Base-by-base conservation (phyloP, 2,888 invertebrate genomes). In the Calameuta pallipes region DNA sequence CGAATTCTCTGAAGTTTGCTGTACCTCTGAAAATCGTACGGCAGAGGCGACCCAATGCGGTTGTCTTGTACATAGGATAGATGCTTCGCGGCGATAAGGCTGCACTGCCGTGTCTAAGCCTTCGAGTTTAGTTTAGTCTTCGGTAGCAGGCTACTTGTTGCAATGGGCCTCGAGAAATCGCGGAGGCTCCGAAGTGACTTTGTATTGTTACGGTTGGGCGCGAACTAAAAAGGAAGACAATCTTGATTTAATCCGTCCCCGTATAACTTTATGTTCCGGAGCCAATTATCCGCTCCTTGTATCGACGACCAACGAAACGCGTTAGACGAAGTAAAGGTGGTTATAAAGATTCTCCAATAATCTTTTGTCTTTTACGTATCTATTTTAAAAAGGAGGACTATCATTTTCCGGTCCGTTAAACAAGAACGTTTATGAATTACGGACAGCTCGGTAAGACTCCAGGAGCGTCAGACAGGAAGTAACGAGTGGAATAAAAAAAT, bases 211-310 rank as follows among this genome's bases (percentile, higher is more conserved):
- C 56, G 56, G 56, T 56, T 23, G 56, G 23, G 23, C 56, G 23
- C 15, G 56, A 56, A 15, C 56, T 56, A 56, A 56, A 56, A 56
- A 56, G 23, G 23, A 56, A 56, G 56, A 23, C 56, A 56, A 9
- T 71, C 71, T 34, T 34, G 71, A 71, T 31, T 34, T 34, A 34
- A 71, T 71, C 34, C 71, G 71, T 34, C 31, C 71, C 31, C 33
- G 34, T 71, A 71, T 34, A 34, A 71, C 31, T 71, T 71, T 71
- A 71, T 71, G 71, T 71, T 71, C 71, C 71, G 12, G n/a, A 33
- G 71, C 71, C 71, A 71, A 71, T 71, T 71, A 33, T 12, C 71
- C 34, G 71, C 31, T 71, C 3, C 1, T 56, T 9, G 71, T 23
- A 71, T 31, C 34, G 33, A 30, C 33, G 33, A 12, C 71, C 12